Evolutionary conservation across 2,113 vertebrate genomes (phyloP).

Genomic region (Epinephelus fuscoguttatus): DNA sequence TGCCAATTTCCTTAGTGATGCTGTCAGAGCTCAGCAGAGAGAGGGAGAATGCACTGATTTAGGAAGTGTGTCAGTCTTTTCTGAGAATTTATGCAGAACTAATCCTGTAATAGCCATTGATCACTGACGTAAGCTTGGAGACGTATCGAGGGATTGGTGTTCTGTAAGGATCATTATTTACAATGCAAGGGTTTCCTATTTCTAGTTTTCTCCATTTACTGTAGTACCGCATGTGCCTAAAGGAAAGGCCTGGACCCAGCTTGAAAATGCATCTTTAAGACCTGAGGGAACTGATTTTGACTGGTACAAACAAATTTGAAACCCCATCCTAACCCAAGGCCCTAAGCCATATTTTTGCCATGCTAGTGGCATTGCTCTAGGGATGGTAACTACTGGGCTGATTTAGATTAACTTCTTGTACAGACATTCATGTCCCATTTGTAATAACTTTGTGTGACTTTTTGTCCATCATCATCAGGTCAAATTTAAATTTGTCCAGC

Average conservation of each 20-base stretch:
- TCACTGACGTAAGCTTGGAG: constrained; percentile 48
- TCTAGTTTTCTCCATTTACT: background rate
- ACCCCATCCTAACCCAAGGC: background rate
- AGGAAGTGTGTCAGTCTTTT: constrained; percentile 63
- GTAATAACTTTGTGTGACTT: too few relatives aligned
- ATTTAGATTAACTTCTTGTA: background rate
- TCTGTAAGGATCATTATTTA: constrained; percentile 26
- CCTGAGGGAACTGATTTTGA: background rate
- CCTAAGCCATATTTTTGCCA: background rate
- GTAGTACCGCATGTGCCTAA: background rate
- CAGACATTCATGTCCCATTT: too few relatives aligned
- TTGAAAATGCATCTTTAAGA: background rate
- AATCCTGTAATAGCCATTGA: constrained; percentile 67
- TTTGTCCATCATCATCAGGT: too few relatives aligned
- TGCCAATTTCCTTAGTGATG: constrained; percentile 53
- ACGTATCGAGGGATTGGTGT: constrained; percentile 53
- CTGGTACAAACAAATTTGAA: background rate
- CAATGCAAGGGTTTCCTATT: constrained; percentile 1
- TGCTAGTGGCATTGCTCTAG: too few relatives aligned
- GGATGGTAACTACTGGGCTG: background rate
- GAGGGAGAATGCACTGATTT: constrained; percentile 31
- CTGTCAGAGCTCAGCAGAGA: constrained; percentile 33
- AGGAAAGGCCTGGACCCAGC: background rate
- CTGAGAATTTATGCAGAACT: constrained; percentile 57
- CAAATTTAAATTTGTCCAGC: too few relatives aligned